Evolutionary conservation across 2,888 invertebrate genomes (phyloP), one percentile per base, ranked within the genome.

Genomic region (Ariolimax columbianus): DNA sequence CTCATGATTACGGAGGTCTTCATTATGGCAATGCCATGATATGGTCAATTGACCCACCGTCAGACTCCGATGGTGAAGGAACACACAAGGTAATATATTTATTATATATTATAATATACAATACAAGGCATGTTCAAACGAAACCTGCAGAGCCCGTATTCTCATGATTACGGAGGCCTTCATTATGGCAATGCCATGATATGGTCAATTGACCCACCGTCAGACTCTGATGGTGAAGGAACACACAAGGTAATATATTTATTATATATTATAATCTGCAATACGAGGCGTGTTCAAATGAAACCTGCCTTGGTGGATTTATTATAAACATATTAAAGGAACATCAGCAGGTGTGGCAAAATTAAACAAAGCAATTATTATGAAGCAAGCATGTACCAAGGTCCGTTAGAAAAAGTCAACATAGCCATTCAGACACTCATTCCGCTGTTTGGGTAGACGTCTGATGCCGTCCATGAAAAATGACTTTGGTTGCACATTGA

Each of bases 1-100:
- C 96, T 85, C 96, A 97, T 93, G 95, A 96, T 86, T 97, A 97
- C 97, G 97, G 97, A 77, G 91, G 92, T 63, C 95, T 92, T 33
- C 95, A 96, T 82, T 97, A 97, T 89, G 97, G 98, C 93, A 98
- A 98, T 95, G 98, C 98, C 1, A 96, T 98, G 94, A 96, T 98
- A 88, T 96, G 97, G 92, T 89, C 91, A 17, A 91, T 91, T 0
- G 91, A 93, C 80, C 89, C 91, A 17, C 79, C 66, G 14, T 72
- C 79, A 23, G 66, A 75, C 38, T 43, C 6, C 38, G 40, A 36
- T 55, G 70, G 38, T 43, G 38, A 43, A 7, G 43, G 19, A 47
- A 26, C 17, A 19, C 38, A 30, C 14, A 55, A 68, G 80, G 73
- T 86, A 84, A 51, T 33, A 73, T 40, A 11, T 72, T 72, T 23